A percentile compares a stretch with the other conserved stretches of the same genome.
These are phyloP conservation scores for Cerastoderma edule DNA, from an alignment of 2,888 invertebrate genomes.

Conservation along the genomic window DNA sequence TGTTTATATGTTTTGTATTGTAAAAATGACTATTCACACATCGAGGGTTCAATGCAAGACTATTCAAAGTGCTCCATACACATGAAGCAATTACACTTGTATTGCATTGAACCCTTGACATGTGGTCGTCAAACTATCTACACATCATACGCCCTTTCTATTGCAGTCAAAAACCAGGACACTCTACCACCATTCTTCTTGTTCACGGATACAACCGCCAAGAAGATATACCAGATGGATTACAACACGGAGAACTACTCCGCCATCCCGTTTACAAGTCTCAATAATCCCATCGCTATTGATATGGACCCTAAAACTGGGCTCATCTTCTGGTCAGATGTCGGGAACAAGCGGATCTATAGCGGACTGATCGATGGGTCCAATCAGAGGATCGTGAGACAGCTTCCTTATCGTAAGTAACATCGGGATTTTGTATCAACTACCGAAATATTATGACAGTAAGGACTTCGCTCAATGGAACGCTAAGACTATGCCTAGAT, in stretches of 20 bases:
- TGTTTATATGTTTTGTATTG: neutral
- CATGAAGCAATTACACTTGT: no score
- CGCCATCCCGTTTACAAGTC: neutral
- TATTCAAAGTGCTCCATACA: neutral
- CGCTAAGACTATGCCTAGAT: neutral
- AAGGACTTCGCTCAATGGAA: neutral
- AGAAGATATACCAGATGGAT: conserved; percentile 13
- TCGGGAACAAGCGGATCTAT: conserved; percentile 6
- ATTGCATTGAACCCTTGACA: no score
- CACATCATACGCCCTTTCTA: neutral
- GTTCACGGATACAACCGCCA: neutral
- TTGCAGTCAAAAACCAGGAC: conserved; percentile 5
- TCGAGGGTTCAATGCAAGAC: neutral
- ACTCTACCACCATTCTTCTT: conserved; percentile 6
- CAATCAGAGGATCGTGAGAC: neutral
- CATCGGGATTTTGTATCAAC: neutral
- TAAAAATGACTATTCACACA: neutral
- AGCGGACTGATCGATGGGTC: conserved; percentile 3
- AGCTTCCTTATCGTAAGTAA: conserved; percentile 4
- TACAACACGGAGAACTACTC: neutral
- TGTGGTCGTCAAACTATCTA: neutral
- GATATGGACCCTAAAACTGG: conserved; percentile 3
- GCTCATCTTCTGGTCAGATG: conserved; percentile 17
- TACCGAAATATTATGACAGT: neutral
- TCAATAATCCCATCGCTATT: conserved; percentile 3